Evolutionary conservation across 1,140 invertebrate species (phyloP).

Genomic region (Rhopalosiphum padi): DNA sequence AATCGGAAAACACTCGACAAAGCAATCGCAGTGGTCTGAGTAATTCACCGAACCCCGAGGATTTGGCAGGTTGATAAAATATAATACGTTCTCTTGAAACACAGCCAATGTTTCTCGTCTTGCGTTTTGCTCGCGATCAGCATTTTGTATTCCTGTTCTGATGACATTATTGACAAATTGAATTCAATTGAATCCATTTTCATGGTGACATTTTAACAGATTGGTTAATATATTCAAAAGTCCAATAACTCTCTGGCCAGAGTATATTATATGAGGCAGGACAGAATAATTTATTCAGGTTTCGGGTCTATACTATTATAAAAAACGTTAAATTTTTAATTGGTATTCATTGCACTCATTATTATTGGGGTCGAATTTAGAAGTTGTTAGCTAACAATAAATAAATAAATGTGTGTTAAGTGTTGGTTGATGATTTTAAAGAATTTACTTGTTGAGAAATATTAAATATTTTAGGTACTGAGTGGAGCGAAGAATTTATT

Average conservation of each 20-base stretch:
- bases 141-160: conserved; percentile 18
- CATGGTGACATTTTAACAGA: not conserved
- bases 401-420: not conserved
- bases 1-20: not conserved
- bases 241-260: not conserved
- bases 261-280: not conserved
- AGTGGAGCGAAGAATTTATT: not conserved
- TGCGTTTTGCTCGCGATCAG: not conserved
- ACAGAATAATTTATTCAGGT: not conserved
- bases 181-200: not conserved
- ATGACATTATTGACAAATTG: conserved; percentile 13
- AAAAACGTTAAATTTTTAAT: not conserved
- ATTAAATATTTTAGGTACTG: not conserved
- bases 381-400: not conserved
- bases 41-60: not conserved
- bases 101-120: conserved; percentile 24
- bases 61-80: conserved; percentile 42
- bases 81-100: conserved; percentile 36
- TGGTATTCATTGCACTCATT: not conserved
- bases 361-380: not conserved
- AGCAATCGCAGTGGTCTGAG: not conserved
- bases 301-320: not conserved
- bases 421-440: no score
- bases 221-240: not conserved
- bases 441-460: not conserved